These are phyloP conservation scores for Myotis myotis DNA, from an alignment of 2,797 vertebrate species.

Conservation along the genomic window DNA sequence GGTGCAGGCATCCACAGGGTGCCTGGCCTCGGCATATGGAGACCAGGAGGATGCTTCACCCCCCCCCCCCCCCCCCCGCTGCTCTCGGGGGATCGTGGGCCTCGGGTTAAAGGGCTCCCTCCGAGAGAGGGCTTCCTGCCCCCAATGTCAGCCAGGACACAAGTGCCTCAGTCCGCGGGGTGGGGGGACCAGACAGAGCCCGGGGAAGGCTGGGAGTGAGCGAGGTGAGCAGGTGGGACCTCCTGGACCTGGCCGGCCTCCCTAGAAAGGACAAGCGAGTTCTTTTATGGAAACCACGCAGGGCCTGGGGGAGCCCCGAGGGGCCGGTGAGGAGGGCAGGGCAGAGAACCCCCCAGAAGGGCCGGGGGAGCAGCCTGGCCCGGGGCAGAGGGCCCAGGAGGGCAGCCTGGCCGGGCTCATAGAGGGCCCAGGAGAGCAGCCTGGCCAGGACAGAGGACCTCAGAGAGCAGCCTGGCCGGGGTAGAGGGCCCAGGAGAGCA, in stretches of 20 bases:
- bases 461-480: too few relatives aligned
- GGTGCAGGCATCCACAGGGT: accelerated
- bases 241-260: not conserved
- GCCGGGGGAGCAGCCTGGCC: too few relatives aligned
- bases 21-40: not conserved
- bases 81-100: accelerated
- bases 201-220: not conserved
- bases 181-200: not conserved
- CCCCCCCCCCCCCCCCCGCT: accelerated
- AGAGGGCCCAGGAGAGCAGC: too few relatives aligned
- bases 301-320: too few relatives aligned
- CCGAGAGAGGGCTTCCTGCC: not conserved
- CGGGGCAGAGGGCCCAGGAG: too few relatives aligned
- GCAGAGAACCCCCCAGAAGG: too few relatives aligned
- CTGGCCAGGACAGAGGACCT: too few relatives aligned
- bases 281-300: too few relatives aligned
- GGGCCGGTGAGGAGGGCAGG: too few relatives aligned
- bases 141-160: not conserved
- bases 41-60: not conserved
- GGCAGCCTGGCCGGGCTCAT: too few relatives aligned
- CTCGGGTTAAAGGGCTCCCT: not conserved
- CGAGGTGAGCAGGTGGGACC: not conserved
- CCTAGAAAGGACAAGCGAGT: not conserved
- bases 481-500: too few relatives aligned
- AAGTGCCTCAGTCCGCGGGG: not conserved